Percentiles rank a stretch among this genome's conserved stretches.
phyloP scores from a whole-genome alignment of 2,888 invertebrate species.

The Hirtodrosophila histrioides region DNA sequence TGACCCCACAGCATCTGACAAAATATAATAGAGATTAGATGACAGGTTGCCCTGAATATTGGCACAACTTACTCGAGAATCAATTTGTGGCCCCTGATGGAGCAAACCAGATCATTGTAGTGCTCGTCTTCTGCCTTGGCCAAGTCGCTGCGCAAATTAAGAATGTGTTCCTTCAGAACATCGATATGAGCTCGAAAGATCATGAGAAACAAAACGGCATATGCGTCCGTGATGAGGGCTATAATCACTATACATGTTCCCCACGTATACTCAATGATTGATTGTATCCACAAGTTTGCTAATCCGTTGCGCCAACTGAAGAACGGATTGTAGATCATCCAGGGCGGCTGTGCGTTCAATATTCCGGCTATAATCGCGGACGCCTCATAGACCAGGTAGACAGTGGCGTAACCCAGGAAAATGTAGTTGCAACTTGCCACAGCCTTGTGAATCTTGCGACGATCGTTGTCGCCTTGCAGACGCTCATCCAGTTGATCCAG shows the following conservation, averaged over 20 bases:
- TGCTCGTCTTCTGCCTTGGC: constrained; percentile 21
- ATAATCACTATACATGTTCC: background rate
- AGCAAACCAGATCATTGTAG: constrained; percentile 36
- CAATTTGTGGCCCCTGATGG: constrained; percentile 39
- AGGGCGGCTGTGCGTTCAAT: constrained; percentile 41
- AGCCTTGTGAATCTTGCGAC: constrained; percentile 40
- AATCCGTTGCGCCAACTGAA: constrained; percentile 48
- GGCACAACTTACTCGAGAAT: constrained; percentile 32
- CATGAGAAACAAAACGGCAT: constrained; percentile 9
- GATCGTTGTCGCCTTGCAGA: constrained; percentile 23
- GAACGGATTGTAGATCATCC: constrained; percentile 55
- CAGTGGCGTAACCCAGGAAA: constrained; percentile 23
- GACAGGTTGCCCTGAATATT: too few species aligned
- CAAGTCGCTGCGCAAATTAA: constrained; percentile 28
- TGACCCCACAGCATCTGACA: constrained; percentile 1
- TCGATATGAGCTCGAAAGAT: constrained; percentile 42
- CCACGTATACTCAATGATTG: constrained; percentile 36
- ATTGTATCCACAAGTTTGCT: constrained; percentile 31
- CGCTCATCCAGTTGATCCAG: constrained; percentile 39
- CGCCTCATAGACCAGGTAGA: constrained; percentile 3
- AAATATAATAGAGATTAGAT: background rate
- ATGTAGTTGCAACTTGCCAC: constrained; percentile 44
- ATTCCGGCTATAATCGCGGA: constrained; percentile 21
- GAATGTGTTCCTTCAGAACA: constrained; percentile 40
- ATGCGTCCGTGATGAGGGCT: constrained; percentile 9